Conservation (phyloP, 2,113 vertebrate genomes). For the Malurus elegans region DNA sequence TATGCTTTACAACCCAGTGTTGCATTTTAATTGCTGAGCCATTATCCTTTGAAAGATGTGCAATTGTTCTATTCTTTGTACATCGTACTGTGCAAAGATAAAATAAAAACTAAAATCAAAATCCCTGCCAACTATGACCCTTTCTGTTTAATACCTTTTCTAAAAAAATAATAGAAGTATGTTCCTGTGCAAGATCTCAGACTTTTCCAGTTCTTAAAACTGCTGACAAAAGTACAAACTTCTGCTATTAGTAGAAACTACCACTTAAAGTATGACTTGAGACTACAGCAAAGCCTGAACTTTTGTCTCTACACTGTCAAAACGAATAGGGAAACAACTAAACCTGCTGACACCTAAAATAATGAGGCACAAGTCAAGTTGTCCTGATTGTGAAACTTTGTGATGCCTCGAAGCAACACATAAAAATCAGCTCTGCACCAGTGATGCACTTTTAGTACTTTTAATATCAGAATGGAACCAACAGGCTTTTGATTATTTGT, state of each 20-base stretch:
- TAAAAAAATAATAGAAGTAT: background rate
- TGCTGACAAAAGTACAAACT: background rate
- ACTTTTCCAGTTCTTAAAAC: background rate
- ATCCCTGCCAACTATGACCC: background rate
- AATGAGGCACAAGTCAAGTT: background rate
- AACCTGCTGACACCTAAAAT: background rate
- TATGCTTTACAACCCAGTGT: accelerated
- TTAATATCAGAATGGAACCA: background rate
- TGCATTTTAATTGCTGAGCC: background rate
- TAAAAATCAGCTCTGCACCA: background rate
- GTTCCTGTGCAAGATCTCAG: background rate
- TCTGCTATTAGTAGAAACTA: background rate
- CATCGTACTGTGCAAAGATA: background rate
- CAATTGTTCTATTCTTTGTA: background rate
- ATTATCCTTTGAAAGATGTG: background rate
- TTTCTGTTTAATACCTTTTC: background rate
- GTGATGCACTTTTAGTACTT: background rate
- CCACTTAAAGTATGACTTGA: background rate
- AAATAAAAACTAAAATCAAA: background rate
- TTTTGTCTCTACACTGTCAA: background rate
- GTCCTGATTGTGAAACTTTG: background rate
- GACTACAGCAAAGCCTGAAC: background rate
- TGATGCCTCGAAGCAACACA: background rate
- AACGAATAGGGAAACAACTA: background rate
- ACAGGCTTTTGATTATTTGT: background rate